These are phyloP conservation scores for Anagyrus pseudococci DNA, from an alignment of 2,888 invertebrate genomes.

Conservation along the genomic window DNA sequence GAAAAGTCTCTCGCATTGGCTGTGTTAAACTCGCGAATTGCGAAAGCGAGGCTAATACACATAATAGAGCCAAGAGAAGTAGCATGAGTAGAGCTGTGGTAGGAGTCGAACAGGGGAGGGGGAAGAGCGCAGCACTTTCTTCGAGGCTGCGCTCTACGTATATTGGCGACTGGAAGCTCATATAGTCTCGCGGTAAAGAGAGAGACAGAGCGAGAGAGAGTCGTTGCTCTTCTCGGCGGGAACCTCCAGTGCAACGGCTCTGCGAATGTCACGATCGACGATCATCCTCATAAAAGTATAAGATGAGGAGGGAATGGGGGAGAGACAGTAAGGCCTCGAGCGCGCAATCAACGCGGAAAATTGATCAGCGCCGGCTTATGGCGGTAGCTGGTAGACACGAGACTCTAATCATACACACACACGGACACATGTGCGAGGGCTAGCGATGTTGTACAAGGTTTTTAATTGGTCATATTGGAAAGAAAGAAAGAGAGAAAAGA, in stretches of 20 bases:
- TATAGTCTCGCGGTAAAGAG: background rate
- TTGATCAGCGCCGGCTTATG: slow-evolving; percentile 9
- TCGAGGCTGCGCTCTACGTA: background rate
- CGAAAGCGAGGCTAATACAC: slow-evolving; percentile 54
- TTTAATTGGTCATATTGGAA: slow-evolving; percentile 24
- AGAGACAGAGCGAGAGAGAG: too few species aligned
- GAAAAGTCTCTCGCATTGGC: background rate
- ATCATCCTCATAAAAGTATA: slow-evolving; percentile 15
- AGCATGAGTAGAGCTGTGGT: too few species aligned
- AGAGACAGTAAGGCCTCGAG: too few species aligned
- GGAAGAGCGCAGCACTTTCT: slow-evolving; percentile 15
- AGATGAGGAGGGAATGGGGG: too few species aligned
- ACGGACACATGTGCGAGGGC: slow-evolving; percentile 1
- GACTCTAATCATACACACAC: background rate
- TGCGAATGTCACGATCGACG: slow-evolving; percentile 23
- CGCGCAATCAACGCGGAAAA: slow-evolving; percentile 20
- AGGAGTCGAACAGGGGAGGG: too few species aligned
- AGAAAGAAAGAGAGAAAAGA: background rate
- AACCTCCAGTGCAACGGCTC: background rate
- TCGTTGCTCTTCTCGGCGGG: too few species aligned
- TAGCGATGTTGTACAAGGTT: slow-evolving; percentile 27
- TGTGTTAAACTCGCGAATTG: slow-evolving; percentile 40
- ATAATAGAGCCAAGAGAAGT: slow-evolving; percentile 43
- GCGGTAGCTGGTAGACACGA: background rate
- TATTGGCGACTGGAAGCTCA: background rate